Conservation (phyloP, 1,140 invertebrate genomes). For the Manduca sexta region DNA sequence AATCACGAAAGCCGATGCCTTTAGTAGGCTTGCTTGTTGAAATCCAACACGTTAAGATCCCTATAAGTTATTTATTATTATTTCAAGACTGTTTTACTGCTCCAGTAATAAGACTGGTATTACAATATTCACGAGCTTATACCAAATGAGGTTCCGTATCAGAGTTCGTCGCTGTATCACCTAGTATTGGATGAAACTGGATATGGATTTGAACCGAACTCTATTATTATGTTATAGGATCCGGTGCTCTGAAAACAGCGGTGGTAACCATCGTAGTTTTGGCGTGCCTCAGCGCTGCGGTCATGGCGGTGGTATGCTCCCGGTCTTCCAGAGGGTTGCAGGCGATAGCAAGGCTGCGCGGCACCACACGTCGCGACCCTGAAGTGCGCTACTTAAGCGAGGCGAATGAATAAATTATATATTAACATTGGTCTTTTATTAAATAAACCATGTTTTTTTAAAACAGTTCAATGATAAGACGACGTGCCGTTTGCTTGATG, state of each 20-base stretch:
- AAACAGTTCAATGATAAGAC: too few relatives aligned
- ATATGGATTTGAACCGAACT: too few relatives aligned
- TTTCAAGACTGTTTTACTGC: too few relatives aligned
- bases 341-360: conserved; percentile 31
- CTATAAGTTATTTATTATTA: too few relatives aligned
- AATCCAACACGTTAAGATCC: neutral
- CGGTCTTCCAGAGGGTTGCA: conserved; percentile 16
- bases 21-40: neutral
- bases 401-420: conserved; percentile 42
- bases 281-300: neutral
- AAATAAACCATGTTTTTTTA: neutral
- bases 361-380: conserved; percentile 25
- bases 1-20: neutral
- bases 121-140: too few relatives aligned
- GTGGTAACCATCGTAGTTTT: neutral
- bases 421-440: conserved; percentile 12
- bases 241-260: neutral
- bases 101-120: too few relatives aligned
- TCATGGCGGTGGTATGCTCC: conserved; percentile 10
- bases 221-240: too few relatives aligned
- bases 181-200: too few relatives aligned
- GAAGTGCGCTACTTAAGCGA: conserved; percentile 47
- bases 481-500: too few relatives aligned
- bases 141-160: too few relatives aligned
- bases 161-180: too few relatives aligned